Evolutionary conservation across 2,797 vertebrate species (phyloP).

Genomic region (Ambastaia sidthimunki): DNA sequence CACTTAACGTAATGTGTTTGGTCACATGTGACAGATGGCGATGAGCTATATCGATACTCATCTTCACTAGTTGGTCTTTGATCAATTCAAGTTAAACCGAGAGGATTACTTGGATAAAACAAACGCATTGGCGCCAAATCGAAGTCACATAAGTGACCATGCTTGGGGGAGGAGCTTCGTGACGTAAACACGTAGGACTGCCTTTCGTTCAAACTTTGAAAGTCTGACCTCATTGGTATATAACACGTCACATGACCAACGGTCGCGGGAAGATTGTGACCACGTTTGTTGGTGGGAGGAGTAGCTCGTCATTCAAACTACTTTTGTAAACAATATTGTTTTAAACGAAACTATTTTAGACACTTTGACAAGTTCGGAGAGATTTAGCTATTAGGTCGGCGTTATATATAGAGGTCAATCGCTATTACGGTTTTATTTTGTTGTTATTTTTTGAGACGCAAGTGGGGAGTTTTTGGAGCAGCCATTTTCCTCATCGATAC

Average conservation of each 20-base stretch:
- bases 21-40: not conserved
- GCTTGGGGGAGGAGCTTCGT: slow-evolving; percentile 31
- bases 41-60: slow-evolving; percentile 1
- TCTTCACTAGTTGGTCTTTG: not conserved
- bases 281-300: slow-evolving; percentile 73
- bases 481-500: slow-evolving; percentile 51
- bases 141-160: slow-evolving; percentile 26
- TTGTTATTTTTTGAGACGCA: not conserved
- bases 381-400: not conserved
- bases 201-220: slow-evolving; percentile 82
- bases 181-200: slow-evolving; percentile 64
- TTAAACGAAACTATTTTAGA: slow-evolving; percentile 43
- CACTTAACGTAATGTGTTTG: not conserved
- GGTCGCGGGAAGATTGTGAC: slow-evolving; percentile 90
- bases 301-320: slow-evolving; percentile 67
- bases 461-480: slow-evolving; percentile 21
- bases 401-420: not conserved
- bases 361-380: slow-evolving; percentile 18
- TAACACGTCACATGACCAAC: slow-evolving; percentile 84
- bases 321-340: slow-evolving; percentile 73
- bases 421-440: not conserved
- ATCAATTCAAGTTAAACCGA: slow-evolving; percentile 16
- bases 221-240: slow-evolving; percentile 74
- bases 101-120: slow-evolving; percentile 41
- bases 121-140: slow-evolving; percentile 72